Percentiles rank a stretch among this genome's conserved stretches.
phyloP scores from a whole-genome alignment of 2,888 invertebrate species.

The Dryomyza anilis region DNA sequence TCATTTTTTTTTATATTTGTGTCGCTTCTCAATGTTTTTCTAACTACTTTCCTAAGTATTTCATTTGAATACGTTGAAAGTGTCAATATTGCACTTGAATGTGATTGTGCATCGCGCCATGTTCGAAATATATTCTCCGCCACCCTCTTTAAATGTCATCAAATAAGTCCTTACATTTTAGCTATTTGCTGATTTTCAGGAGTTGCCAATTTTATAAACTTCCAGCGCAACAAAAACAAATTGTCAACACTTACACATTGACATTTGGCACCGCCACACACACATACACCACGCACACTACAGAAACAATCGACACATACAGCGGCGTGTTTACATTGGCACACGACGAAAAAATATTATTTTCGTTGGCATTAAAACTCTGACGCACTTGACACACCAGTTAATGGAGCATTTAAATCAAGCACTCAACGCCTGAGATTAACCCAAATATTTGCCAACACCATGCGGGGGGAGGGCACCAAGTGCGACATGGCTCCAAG shows the following conservation, averaged over 20 bases:
- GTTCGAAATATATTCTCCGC: not conserved
- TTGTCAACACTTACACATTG: constrained; percentile 10
- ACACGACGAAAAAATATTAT: constrained; percentile 18
- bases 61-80: not conserved
- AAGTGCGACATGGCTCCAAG: not conserved
- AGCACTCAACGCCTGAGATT: constrained; percentile 30
- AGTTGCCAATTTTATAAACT: constrained; percentile 20
- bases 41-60: not conserved
- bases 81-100: not conserved
- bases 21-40: not conserved
- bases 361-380: constrained; percentile 25
- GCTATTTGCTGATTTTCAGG: not conserved
- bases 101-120: not conserved
- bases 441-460: constrained; percentile 25
- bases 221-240: constrained; percentile 22
- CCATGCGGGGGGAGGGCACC: not conserved
- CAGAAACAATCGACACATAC: not conserved
- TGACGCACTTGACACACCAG: constrained; percentile 39
- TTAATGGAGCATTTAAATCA: constrained; percentile 43
- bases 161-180: not conserved
- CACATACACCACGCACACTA: not conserved
- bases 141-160: not conserved
- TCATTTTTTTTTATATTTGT: not conserved
- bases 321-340: constrained; percentile 14
- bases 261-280: not conserved